Evolutionary conservation across 2,888 invertebrate species (phyloP).

Genomic region (Blastobasis adustella): DNA sequence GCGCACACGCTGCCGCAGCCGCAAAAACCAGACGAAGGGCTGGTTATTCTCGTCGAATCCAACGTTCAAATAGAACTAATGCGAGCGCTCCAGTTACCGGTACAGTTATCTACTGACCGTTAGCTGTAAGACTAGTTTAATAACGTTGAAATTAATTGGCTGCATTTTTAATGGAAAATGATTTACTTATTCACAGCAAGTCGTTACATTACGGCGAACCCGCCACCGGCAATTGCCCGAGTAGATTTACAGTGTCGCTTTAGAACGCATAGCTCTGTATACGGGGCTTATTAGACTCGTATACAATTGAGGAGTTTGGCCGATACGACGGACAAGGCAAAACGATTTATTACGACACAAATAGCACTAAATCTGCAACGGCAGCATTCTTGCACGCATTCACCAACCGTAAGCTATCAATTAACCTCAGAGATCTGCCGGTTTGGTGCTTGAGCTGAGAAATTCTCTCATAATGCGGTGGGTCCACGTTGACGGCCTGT

Average conservation of each 20-base stretch:
- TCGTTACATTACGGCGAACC: too few relatives aligned
- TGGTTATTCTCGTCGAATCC: slow-evolving; percentile 7
- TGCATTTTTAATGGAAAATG: slow-evolving; percentile 13
- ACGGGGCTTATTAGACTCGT: slow-evolving; percentile 6
- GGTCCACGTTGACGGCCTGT: slow-evolving; percentile 19
- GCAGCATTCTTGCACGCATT: slow-evolving; percentile 62
- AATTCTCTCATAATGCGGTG: slow-evolving; percentile 31
- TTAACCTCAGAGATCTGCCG: slow-evolving; percentile 34
- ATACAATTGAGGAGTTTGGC: slow-evolving; percentile 16
- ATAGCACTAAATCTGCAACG: slow-evolving; percentile 51
- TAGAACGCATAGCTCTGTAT: slow-evolving; percentile 4
- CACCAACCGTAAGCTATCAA: slow-evolving; percentile 47
- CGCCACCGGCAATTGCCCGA: not conserved
- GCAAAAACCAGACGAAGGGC: slow-evolving; percentile 9
- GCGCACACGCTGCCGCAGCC: too few relatives aligned
- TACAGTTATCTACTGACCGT: slow-evolving; percentile 19
- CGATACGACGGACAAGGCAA: slow-evolving; percentile 26
- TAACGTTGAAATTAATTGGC: slow-evolving; percentile 13
- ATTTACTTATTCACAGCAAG: slow-evolving; percentile 4
- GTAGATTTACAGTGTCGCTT: slow-evolving; percentile 4
- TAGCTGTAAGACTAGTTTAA: slow-evolving; percentile 18
- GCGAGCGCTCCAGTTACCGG: slow-evolving; percentile 18
- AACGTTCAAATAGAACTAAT: slow-evolving; percentile 12
- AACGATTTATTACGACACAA: slow-evolving; percentile 39
- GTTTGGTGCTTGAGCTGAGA: slow-evolving; percentile 17